These are phyloP conservation scores for Pomacea canaliculata DNA, from an alignment of 2,888 invertebrate genomes.

Conservation along the genomic window DNA sequence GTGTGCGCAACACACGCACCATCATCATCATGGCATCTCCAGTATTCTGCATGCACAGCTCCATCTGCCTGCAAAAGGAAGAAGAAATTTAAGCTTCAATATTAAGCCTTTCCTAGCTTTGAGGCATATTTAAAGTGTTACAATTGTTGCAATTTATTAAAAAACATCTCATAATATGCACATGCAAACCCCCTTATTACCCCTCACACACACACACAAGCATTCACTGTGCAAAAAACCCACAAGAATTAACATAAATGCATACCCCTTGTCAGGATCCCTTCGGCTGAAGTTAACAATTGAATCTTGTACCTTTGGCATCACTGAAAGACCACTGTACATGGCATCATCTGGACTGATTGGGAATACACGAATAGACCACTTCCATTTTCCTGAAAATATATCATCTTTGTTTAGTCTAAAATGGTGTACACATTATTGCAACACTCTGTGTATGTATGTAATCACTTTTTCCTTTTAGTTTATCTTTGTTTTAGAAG, in stretches of 20 bases:
- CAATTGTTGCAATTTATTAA: too few relatives aligned
- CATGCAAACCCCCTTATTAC: too few relatives aligned
- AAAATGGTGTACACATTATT: too few relatives aligned
- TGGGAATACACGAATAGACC: constrained; percentile 16
- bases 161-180: too few relatives aligned
- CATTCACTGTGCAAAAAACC: neutral
- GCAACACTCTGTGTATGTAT: too few relatives aligned
- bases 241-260: neutral
- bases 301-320: constrained; percentile 20
- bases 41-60: constrained; percentile 14
- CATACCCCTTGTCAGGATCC: constrained; percentile 10
- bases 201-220: too few relatives aligned
- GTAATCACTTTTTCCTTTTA: too few relatives aligned
- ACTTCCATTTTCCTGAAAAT: constrained; percentile 15
- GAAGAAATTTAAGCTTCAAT: too few relatives aligned
- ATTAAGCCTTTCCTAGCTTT: too few relatives aligned
- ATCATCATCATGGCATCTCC: constrained; percentile 14
- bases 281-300: constrained; percentile 2
- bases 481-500: too few relatives aligned
- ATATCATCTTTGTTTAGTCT: neutral
- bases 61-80: constrained; percentile 12
- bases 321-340: constrained; percentile 9
- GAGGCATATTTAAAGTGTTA: too few relatives aligned
- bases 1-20: constrained; percentile 19
- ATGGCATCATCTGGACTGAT: constrained; percentile 13